These are phyloP conservation scores for Leptinotarsa haldemani DNA, from an alignment of 2,888 invertebrate genomes.

Conservation along the genomic window DNA sequence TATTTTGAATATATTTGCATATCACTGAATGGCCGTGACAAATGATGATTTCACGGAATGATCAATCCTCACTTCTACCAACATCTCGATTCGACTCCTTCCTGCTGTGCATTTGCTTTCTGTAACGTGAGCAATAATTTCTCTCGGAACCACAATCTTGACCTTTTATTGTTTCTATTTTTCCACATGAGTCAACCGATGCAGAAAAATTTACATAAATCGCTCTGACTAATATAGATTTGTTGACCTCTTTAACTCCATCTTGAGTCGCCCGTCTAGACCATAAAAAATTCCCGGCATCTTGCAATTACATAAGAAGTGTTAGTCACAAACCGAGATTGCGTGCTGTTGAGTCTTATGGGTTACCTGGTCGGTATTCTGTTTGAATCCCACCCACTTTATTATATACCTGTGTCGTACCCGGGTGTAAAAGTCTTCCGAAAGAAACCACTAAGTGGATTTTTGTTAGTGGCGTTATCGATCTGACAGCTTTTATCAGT, in stretches of 20 bases:
- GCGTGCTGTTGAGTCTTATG: conserved; percentile 17
- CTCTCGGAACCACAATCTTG: too few species aligned
- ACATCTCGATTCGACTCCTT: not conserved
- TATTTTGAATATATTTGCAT: conserved; percentile 12
- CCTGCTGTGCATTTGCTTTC: not conserved
- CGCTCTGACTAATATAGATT: conserved; percentile 20
- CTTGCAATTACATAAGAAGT: conserved; percentile 41
- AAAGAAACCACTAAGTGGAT: conserved; percentile 14
- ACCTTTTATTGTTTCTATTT: not conserved
- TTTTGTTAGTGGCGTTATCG: conserved; percentile 17
- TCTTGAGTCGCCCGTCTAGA: conserved; percentile 39
- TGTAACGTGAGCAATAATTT: too few species aligned
- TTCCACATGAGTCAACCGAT: not conserved
- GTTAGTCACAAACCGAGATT: conserved; percentile 29
- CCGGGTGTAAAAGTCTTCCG: conserved; percentile 7
- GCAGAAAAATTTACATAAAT: conserved; percentile 13
- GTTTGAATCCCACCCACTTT: conserved; percentile 27
- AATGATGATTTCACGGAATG: conserved; percentile 17
- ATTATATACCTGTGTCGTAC: conserved; percentile 27
- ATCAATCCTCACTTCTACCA: conserved; percentile 10
- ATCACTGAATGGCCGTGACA: not conserved
- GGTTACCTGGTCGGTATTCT: conserved; percentile 19
- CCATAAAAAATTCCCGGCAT: conserved; percentile 43
- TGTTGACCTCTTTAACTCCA: conserved; percentile 20
- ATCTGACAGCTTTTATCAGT: conserved; percentile 20